A percentile compares a stretch with the other conserved stretches of the same genome.
phyloP scores from a whole-genome alignment of 2,797 vertebrate species.

The Muscicapa striata region DNA sequence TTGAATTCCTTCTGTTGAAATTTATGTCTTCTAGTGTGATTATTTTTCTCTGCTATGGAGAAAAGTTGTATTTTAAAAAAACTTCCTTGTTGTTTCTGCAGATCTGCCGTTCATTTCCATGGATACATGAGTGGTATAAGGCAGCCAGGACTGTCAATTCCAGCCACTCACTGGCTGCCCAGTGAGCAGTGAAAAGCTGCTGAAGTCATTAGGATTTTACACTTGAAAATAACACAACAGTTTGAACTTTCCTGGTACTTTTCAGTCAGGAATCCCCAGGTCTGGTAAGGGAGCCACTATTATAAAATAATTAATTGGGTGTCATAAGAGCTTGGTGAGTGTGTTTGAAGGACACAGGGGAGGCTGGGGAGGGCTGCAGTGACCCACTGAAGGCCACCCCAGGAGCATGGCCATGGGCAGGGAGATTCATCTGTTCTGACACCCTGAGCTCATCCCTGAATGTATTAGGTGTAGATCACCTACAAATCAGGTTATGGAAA shows the following conservation, averaged over 20 bases:
- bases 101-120: conserved; percentile 54
- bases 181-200: conserved; percentile 42
- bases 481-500: neutral
- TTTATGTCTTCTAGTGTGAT: neutral
- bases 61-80: conserved; percentile 13
- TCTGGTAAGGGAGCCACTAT: neutral
- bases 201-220: conserved; percentile 35
- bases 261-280: neutral
- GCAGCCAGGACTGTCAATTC: conserved; percentile 50
- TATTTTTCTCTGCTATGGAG: conserved; percentile 14
- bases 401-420: neutral
- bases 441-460: neutral
- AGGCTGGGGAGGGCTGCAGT: neutral
- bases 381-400: neutral
- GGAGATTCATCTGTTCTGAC: neutral
- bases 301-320: neutral
- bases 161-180: conserved; percentile 46
- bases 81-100: conserved; percentile 36
- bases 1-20: conserved; percentile 25
- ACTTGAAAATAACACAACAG: conserved; percentile 24
- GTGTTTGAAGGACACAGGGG: neutral
- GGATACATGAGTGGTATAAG: conserved; percentile 11
- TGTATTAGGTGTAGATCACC: neutral
- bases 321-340: neutral
- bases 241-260: conserved; percentile 1